Evolutionary conservation across 2,888 invertebrate genomes (phyloP).

Genomic region (Mesochorus sp.): DNA sequence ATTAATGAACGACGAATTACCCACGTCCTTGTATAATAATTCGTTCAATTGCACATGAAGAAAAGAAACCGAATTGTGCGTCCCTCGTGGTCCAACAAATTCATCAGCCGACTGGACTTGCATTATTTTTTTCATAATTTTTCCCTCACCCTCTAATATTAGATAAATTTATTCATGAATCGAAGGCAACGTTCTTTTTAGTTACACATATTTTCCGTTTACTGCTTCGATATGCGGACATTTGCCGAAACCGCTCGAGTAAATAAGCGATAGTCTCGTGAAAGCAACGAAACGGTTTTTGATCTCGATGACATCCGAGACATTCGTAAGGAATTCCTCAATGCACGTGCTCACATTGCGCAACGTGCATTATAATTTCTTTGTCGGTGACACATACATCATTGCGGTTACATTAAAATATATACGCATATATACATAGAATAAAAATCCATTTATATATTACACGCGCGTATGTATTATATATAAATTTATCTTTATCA

Average conservation of each 20-base stretch:
- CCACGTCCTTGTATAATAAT: too few relatives aligned
- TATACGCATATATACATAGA: neutral
- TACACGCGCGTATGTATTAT: neutral
- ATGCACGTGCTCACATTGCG: constrained; percentile 32
- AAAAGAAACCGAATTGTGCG: too few relatives aligned
- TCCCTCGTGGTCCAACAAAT: too few relatives aligned
- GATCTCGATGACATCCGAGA: constrained; percentile 51
- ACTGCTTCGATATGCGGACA: constrained; percentile 15
- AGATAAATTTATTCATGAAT: too few relatives aligned
- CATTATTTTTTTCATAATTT: too few relatives aligned
- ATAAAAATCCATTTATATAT: neutral
- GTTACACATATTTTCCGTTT: too few relatives aligned
- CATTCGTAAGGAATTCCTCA: constrained; percentile 55
- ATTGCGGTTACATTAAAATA: neutral
- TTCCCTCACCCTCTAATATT: too few relatives aligned
- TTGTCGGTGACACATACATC: constrained; percentile 37
- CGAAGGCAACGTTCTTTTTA: too few relatives aligned
- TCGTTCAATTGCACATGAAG: too few relatives aligned
- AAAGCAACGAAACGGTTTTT: constrained; percentile 58
- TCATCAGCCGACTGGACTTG: too few relatives aligned
- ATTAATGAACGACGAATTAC: too few relatives aligned
- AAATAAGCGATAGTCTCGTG: constrained; percentile 1
- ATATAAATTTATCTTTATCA: neutral
- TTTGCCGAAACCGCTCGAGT: constrained; percentile 29
- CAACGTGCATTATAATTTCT: constrained; percentile 57